Evolutionary conservation across 2,888 invertebrate genomes (phyloP).

Genomic region (Sesia bembeciformis): DNA sequence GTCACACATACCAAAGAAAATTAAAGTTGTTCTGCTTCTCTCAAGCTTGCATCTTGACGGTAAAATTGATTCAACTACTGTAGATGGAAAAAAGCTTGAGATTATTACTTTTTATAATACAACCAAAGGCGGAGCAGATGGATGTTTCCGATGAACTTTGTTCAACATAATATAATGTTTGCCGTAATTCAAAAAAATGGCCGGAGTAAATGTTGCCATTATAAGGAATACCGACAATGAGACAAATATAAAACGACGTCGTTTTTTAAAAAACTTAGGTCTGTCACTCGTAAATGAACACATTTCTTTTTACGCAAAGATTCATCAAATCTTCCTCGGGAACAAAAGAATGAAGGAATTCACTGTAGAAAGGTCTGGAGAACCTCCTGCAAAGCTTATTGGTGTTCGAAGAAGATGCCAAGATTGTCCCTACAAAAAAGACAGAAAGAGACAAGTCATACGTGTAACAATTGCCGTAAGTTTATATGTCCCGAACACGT

Average conservation of each 20-base stretch:
- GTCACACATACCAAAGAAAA: conserved; percentile 21
- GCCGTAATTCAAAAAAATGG: conserved; percentile 4
- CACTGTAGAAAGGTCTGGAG: background rate
- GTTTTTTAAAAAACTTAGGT: too few relatives aligned
- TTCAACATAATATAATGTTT: conserved; percentile 5
- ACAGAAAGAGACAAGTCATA: background rate
- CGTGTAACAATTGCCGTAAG: background rate
- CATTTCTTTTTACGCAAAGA: background rate
- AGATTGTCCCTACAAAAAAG: background rate
- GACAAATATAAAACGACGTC: conserved; percentile 1
- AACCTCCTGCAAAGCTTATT: background rate
- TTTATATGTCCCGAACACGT: background rate
- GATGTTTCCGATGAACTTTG: conserved; percentile 5
- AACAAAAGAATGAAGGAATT: background rate
- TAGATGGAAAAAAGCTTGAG: conserved; percentile 16
- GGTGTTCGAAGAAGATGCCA: background rate
- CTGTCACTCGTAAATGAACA: background rate
- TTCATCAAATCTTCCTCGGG: background rate
- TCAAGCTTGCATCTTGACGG: conserved; percentile 22
- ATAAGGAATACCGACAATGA: conserved; percentile 3
- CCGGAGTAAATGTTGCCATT: conserved; percentile 4
- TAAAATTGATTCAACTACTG: conserved; percentile 17
- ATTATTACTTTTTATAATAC: conserved; percentile 21
- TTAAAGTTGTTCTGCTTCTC: conserved; percentile 18
- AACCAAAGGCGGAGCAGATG: conserved; percentile 16